Conservation (phyloP, 2,797 vertebrate genomes). For the Anableps anableps region DNA sequence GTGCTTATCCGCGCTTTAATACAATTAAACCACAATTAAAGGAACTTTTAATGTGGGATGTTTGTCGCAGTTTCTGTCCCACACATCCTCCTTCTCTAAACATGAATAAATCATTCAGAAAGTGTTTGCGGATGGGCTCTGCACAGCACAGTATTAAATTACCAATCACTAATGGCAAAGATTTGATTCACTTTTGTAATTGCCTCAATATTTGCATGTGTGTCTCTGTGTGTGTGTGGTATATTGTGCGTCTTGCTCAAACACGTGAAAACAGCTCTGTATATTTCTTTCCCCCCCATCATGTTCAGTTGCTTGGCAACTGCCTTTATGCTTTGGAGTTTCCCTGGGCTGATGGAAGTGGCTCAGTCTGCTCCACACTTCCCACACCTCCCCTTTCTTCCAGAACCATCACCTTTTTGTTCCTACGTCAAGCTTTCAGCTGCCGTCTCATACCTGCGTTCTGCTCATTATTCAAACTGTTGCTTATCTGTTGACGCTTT, state of each 20-base stretch:
- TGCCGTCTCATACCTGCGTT: conserved; percentile 36
- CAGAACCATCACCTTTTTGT: conserved; percentile 57
- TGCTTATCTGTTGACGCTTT: conserved; percentile 61
- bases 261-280: conserved; percentile 69
- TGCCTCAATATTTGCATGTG: conserved; percentile 23
- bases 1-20: conserved; percentile 10
- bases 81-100: conserved; percentile 15
- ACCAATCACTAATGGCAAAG: conserved; percentile 37
- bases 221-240: background rate
- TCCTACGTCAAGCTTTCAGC: conserved; percentile 35
- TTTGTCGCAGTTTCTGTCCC: conserved; percentile 17
- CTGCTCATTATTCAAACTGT: conserved; percentile 24
- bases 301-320: conserved; percentile 83
- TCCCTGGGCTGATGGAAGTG: conserved; percentile 70
- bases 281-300: conserved; percentile 30
- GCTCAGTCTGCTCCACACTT: conserved; percentile 59
- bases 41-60: conserved; percentile 13
- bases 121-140: conserved; percentile 7
- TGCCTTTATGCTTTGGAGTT: conserved; percentile 77
- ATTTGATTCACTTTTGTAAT: conserved; percentile 58
- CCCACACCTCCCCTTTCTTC: conserved; percentile 51
- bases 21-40: conserved; percentile 17
- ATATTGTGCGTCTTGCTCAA: conserved; percentile 44
- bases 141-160: conserved; percentile 35
- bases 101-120: conserved; percentile 36